phyloP scores from a whole-genome alignment of 2,888 invertebrate genomes.

The Drosophila paramelanica region DNA sequence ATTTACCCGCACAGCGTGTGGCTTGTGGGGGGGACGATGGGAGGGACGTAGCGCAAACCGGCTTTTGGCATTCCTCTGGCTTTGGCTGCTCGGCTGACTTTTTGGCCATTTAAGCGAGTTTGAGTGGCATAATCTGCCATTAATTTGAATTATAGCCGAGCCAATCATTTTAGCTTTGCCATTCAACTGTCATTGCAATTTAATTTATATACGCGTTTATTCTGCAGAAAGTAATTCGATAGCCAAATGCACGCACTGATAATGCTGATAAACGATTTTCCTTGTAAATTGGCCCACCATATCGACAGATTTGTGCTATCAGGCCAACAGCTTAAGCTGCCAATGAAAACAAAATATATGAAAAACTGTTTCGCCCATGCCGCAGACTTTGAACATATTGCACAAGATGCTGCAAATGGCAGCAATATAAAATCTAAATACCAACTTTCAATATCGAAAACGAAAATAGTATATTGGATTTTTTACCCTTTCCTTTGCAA shows the following conservation, averaged over 20 bases:
- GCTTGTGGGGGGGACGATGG: conserved; percentile 11
- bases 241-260: conserved; percentile 52
- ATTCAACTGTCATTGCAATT: conserved; percentile 71
- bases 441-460: too few species aligned
- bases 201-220: conserved; percentile 49
- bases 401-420: background rate
- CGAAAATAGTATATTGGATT: too few species aligned
- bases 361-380: conserved; percentile 19
- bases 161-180: conserved; percentile 74
- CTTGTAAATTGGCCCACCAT: conserved; percentile 14
- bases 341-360: conserved; percentile 9
- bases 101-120: conserved; percentile 73
- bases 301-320: conserved; percentile 30
- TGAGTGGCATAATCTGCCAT: conserved; percentile 79
- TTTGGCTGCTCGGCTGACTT: conserved; percentile 58
- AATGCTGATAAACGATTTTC: conserved; percentile 58
- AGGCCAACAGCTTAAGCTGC: conserved; percentile 24
- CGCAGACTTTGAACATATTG: conserved; percentile 9
- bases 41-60: conserved; percentile 5
- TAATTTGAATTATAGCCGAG: conserved; percentile 78
- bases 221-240: conserved; percentile 28
- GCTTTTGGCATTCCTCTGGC: conserved; percentile 56
- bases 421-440: background rate
- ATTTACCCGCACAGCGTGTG: conserved; percentile 18
- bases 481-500: too few species aligned